Conservation (phyloP, 1,140 invertebrate genomes). For the Pseudoatta argentina region DNA sequence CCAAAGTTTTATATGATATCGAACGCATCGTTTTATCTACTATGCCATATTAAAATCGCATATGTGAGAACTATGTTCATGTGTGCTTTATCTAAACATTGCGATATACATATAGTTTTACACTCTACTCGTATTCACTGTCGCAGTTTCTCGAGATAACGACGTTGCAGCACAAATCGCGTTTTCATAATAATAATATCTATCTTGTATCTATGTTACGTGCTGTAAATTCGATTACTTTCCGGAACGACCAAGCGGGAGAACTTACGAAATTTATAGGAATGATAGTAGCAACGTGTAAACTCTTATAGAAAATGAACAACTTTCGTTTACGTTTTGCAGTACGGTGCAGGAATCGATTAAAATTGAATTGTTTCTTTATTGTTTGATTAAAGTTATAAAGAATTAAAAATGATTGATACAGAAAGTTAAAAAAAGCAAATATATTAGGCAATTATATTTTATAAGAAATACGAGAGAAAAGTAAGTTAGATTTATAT, state of each 20-base stretch:
- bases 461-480: background rate
- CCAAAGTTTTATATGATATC: background rate
- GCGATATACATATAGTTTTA: background rate
- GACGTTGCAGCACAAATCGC: slow-evolving; percentile 32
- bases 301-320: background rate
- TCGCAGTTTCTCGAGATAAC: slow-evolving; percentile 32
- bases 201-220: background rate
- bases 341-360: background rate
- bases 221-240: slow-evolving; percentile 33
- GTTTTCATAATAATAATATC: slow-evolving; percentile 25
- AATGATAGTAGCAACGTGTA: background rate
- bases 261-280: slow-evolving; percentile 12
- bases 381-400: background rate
- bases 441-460: background rate
- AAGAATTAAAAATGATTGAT: background rate
- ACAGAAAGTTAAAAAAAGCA: background rate
- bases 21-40: background rate
- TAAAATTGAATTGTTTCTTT: background rate
- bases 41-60: slow-evolving; percentile 1
- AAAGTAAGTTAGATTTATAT: background rate
- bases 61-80: background rate
- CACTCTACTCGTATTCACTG: background rate
- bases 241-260: background rate
- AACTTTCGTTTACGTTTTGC: background rate
- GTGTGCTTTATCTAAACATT: slow-evolving; percentile 12